Base-by-base conservation (phyloP, 2,113 vertebrate genomes). In the Geococcyx californianus region DNA sequence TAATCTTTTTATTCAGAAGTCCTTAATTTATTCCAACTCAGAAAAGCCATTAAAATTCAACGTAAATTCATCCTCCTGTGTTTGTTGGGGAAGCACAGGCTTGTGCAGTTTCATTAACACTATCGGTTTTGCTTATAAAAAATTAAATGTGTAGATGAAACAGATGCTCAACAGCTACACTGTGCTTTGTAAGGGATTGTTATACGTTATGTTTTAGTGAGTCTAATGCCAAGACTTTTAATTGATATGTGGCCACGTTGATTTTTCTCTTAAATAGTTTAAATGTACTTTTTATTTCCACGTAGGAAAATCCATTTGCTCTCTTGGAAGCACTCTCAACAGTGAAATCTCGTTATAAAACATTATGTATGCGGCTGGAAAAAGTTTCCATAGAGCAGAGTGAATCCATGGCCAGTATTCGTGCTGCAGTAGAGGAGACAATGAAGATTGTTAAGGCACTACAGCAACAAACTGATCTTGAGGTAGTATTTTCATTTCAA, bases 341-440 rank as follows among this genome's bases (percentile, higher is more conserved):
- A 25, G 90, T 99, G 92, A 99, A 99, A 90, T 98, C 98, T 51
- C 98, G 97, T 24, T 99, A 99, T 73, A 96, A 97, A 20, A 91
- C 60, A 4, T 96, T 99, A 87, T 98, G 97, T n/a, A 36, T 64
- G 1, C 98, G 98, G 92, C 90, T 99, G 96, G 97, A 98, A 60
- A 94, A 97, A 36, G 94, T 99, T 34, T 95, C 96, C 31, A 29
- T 8, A 4, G 98, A 98, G 51, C 99, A 99, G 95, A 98, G 97
- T 63, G 97, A 98, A 38, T 98, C 98, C 31, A 98, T 99, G 97
- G 96, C 97, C 20, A 87, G 86, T 28, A 99, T 99, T 95, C 97
- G 87, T 59, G 89, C 92, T 84, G 97, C 98, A 80, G 91, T 99
- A 13, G 93, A 93, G 77, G 96, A 95, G 52, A 98, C 98, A 1